Evolutionary conservation across 2,888 invertebrate species (phyloP), one percentile per base, ranked within the genome.

Genomic region (Erebia epiphron): DNA sequence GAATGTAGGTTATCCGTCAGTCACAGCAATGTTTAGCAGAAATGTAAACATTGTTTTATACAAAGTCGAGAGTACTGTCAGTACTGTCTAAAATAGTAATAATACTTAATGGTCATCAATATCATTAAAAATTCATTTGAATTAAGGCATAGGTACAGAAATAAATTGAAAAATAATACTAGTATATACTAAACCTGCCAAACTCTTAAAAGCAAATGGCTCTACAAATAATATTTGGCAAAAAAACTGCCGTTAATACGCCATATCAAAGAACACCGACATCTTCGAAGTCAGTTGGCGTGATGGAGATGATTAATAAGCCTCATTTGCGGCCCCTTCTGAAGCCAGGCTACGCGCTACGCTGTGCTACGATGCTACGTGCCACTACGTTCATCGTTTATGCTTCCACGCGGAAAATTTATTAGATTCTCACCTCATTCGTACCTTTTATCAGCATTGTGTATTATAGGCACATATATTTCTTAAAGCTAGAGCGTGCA

Each of bases 291-390:
- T 91, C 91, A 86, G 87, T 83, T 87, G 86, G 86, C 86, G 84
- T 91, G 89, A 91, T 89, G 90, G 82, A 82, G 85, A 92, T 92
- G 92, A 92, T 92, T 92, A 92, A 92, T 92, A 90, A 85, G 84
- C 87, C 91, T 92, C 92, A 92, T 92, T 92, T 92, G 90, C 85
- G 91, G 90, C 84, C 82, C 82, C 82, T 76, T 76, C 76, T 74
- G 75, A 78, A 80, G 81, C 82, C 80, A 77, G 70, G 76, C 81
- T 78, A 80, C 81, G 78, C 74, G 79, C 84, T 85, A 83, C 85
- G 84, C 79, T 78, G 77, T 85, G 84, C 79, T 78, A 77, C 73
- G 82, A 76, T 80, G 86, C 87, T 90, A 92, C 92, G 91, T 91
- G 90, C 90, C 83, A 84, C 87, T 88, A 84, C 87, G 88, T 91